Evolutionary conservation across 2,797 vertebrate genomes (phyloP), one percentile per base, ranked within the genome.

Genomic region (Cryptoblepharus egeriae): DNA sequence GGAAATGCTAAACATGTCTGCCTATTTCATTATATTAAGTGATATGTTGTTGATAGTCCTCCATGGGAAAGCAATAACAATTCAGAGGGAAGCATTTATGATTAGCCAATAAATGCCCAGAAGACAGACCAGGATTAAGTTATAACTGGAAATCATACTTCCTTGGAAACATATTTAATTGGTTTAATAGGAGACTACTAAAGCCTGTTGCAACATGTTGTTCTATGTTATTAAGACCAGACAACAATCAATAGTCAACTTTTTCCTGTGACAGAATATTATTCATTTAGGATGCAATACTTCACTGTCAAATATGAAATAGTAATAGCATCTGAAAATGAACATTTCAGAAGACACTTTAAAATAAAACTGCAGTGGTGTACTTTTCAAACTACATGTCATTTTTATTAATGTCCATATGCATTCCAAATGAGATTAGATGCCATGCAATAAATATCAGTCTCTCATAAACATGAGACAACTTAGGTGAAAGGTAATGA

Each of bases 281-380:
- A n/a, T 52, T 78, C 9, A 35, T 3, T 37, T 24, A 90, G 30
- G 37, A 80, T 37, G 35, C 1, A 80, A 3, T 85, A 57, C 74
- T 24, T 70, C 77, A 78, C 78, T 2, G 0, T 68, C 64, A 87
- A 5, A 15, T 81, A 64, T 71, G 2, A 26, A 2, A 57, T 42
- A 67, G 60, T 28, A 85, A 75, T 70, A 68, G 9, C 58, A 82
- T 87, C 45, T 65, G 64, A 88, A 87, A 90, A 83, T 87, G 65
- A 85, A 1, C 12, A 57, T 11, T 79, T 75, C 61, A 58, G 3
- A 82, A 85, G 32, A 2, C 9, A 63, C 60, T 77, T 39, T 79
- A 57, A 61, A 42, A 16, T 83, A 84, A 78, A 4, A 2, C 73
- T 82, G 55, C 0, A 75, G n/a, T 35, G 78, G 60, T 86, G 75